Percentiles rank a stretch among this genome's conserved stretches.
Evolutionary conservation across 1,140 invertebrate species (phyloP).

Genomic region (Pararge aegeria): DNA sequence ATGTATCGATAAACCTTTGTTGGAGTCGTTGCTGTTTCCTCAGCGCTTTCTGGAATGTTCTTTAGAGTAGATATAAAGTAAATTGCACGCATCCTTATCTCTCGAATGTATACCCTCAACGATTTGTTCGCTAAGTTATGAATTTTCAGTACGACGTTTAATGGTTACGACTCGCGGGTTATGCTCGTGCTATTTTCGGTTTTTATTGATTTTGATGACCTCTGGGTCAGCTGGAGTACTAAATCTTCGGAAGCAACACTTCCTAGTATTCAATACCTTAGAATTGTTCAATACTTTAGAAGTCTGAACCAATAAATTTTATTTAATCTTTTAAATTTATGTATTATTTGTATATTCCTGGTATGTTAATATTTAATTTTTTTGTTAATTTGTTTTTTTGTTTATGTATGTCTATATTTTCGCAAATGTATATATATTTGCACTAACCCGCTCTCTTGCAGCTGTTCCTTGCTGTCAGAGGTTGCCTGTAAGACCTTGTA

Average conservation of each 20-base stretch:
- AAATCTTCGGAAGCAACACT: neutral
- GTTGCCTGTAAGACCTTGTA: too few species aligned
- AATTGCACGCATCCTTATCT: constrained; percentile 53
- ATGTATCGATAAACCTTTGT: constrained; percentile 48
- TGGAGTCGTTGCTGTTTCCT: constrained; percentile 36
- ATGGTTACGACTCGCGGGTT: constrained; percentile 16
- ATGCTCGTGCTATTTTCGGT: neutral
- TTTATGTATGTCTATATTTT: too few species aligned
- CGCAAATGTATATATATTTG: too few species aligned
- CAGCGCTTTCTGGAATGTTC: constrained; percentile 32
- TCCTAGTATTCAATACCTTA: neutral
- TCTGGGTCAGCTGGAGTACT: neutral
- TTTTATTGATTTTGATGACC: neutral
- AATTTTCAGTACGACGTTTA: constrained; percentile 45
- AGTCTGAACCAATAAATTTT: too few species aligned
- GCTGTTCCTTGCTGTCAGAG: too few species aligned
- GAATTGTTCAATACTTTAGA: too few species aligned
- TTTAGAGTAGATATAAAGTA: constrained; percentile 41
- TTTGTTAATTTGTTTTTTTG: too few species aligned
- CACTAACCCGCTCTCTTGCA: too few species aligned
- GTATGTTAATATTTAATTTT: too few species aligned
- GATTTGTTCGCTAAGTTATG: constrained; percentile 38
- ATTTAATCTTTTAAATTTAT: too few species aligned
- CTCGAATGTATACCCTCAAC: constrained; percentile 28
- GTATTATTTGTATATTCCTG: too few species aligned